Evolutionary conservation across 2,888 invertebrate genomes (phyloP), one percentile per base, ranked within the genome.

Genomic region (Erebia aethiops): DNA sequence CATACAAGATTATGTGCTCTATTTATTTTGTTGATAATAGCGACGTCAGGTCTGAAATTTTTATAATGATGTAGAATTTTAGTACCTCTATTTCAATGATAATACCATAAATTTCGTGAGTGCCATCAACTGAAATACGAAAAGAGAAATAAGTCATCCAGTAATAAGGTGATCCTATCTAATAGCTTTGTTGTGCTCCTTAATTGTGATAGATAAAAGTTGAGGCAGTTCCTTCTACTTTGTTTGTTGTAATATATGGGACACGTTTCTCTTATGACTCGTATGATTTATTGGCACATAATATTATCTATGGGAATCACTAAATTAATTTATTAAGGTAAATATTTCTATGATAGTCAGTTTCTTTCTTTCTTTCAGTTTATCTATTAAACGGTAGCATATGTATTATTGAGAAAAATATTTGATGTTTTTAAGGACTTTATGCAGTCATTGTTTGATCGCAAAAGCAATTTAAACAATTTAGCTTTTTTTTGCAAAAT

Each of bases 121-220:
- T 41, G 26, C 64, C 16, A 64, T 64, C 52, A 41, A 65, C 52
- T 51, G 64, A 49, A 49, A 64, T 52, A 52, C 43, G 43, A 18
- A 62, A 43, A 65, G 65, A 56, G 54, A 65, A 65, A 54, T 56
- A 56, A 56, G 65, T 43, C 43, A 56, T 65, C 65, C 43, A 18
- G 52, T 56, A 65, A 65, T 65, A 43, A 43, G 65, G 14, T 9
- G 54, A 65, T 65, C 43, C 65, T 11, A 65, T 65, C 56, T 65
- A 43, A 65, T 65, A 56, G 65, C 65, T 54, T 65, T 65, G 65
- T 65, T 65, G 41, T 73, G 72, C 72, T 72, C 64, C 67, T 70
- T 67, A 70, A 72, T 72, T 72, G 64, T 67, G 65, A 70, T 68
- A 73, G 70, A 70, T 70, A 85, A 87, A 87, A 85, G 86, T 84